Evolutionary conservation across 2,113 vertebrate species (phyloP).

Genomic region (Crotalus viridis): DNA sequence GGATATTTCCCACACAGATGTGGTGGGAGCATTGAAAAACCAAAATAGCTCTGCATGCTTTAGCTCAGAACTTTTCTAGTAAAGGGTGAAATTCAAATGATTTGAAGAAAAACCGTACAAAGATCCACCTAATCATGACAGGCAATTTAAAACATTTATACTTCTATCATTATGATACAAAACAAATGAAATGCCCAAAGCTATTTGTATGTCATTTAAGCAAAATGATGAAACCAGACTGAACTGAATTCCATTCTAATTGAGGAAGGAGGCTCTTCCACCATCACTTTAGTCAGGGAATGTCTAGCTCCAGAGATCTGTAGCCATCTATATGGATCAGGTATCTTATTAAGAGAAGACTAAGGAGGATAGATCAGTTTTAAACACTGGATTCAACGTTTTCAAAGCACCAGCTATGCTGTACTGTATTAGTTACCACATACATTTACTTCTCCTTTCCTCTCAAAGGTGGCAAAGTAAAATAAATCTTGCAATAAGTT

Average conservation of each 20-base stretch:
- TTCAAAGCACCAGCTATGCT: conserved; percentile 57
- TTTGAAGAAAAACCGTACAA: background rate
- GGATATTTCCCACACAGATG: background rate
- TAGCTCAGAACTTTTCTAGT: conserved; percentile 17
- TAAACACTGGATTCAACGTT: conserved; percentile 36
- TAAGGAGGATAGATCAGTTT: background rate
- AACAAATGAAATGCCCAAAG: background rate
- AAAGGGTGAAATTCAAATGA: background rate
- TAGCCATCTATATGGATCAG: background rate
- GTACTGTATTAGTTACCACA: background rate
- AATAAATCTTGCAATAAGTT: conserved; percentile 23
- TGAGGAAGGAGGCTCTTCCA: background rate
- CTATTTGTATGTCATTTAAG: background rate
- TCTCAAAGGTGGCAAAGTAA: conserved; percentile 33
- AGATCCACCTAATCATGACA: background rate
- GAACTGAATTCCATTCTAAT: background rate
- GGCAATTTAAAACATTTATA: background rate
- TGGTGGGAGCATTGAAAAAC: background rate
- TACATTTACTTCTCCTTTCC: background rate
- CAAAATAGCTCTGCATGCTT: background rate
- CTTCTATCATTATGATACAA: background rate
- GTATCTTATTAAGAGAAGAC: background rate
- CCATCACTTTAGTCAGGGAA: background rate
- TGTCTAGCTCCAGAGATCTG: background rate
- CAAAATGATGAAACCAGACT: background rate